These are phyloP conservation scores for Tupaia tana DNA, from an alignment of 2,113 vertebrate genomes.

Conservation along the genomic window DNA sequence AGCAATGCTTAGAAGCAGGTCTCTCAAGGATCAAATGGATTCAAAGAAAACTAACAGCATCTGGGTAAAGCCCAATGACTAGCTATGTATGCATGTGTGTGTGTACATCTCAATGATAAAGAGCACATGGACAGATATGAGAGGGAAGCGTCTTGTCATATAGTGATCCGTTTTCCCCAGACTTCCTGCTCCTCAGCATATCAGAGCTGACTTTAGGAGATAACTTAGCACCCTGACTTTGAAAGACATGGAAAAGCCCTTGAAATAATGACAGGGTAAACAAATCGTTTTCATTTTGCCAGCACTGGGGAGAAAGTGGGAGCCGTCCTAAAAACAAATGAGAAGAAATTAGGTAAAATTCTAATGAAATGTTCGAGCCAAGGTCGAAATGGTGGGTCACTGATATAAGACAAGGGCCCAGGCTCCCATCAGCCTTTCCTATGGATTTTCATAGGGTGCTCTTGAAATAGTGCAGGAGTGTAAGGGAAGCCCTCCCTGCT, in stretches of 20 bases:
- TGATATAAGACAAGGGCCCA: neutral
- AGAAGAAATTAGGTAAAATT: neutral
- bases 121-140: too few relatives aligned
- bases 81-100: too few relatives aligned
- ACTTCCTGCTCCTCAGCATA: neutral
- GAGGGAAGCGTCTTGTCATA: too few relatives aligned
- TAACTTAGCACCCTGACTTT: neutral
- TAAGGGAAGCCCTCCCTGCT: fast-evolving
- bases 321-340: neutral
- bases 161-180: too few relatives aligned
- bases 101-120: too few relatives aligned
- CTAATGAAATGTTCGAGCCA: neutral
- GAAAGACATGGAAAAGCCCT: neutral
- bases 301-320: neutral
- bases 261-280: neutral
- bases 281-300: neutral
- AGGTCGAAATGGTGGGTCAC: neutral
- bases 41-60: neutral
- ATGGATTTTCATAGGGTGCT: neutral
- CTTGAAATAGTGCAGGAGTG: too few relatives aligned
- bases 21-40: neutral
- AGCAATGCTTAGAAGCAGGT: neutral
- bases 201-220: neutral
- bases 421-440: neutral
- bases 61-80: neutral